Conservation (phyloP, 2,797 vertebrate genomes). For the Silurus lanzhouensis region DNA sequence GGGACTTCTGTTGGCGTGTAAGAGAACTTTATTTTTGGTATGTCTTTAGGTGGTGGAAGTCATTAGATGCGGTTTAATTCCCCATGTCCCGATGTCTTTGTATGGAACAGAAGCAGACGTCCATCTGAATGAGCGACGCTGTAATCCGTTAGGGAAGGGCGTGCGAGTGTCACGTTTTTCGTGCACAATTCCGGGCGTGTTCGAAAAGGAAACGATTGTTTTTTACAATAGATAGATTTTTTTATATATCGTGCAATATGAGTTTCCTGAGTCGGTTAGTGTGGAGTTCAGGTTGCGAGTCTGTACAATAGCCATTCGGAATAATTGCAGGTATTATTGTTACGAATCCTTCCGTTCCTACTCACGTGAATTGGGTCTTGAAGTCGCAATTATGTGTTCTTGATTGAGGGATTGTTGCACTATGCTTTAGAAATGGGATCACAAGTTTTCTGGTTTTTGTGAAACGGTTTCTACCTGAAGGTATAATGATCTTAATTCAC, state of each 20-base stretch:
- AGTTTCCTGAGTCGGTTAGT: neutral
- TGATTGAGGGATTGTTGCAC: neutral
- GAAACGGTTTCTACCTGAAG: neutral
- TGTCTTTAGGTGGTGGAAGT: neutral
- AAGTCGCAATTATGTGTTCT: neutral
- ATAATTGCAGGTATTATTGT: neutral
- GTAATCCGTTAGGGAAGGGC: neutral
- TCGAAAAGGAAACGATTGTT: neutral
- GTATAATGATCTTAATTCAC: too few species aligned
- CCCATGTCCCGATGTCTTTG: neutral
- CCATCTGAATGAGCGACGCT: neutral
- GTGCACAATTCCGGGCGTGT: neutral
- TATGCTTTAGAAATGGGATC: neutral
- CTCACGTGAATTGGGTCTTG: neutral
- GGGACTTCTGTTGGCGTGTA: conserved; percentile 9
- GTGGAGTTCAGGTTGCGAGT: neutral
- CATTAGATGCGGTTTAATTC: neutral
- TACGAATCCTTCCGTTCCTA: neutral
- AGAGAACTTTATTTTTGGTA: neutral
- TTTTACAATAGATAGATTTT: neutral
- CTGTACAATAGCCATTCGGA: neutral
- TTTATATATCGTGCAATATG: neutral
- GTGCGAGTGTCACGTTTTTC: neutral
- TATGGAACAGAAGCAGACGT: neutral
- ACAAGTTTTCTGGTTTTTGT: too few species aligned